phyloP scores from a whole-genome alignment of 1,140 invertebrate genomes.

The Leptinotarsa defecta region DNA sequence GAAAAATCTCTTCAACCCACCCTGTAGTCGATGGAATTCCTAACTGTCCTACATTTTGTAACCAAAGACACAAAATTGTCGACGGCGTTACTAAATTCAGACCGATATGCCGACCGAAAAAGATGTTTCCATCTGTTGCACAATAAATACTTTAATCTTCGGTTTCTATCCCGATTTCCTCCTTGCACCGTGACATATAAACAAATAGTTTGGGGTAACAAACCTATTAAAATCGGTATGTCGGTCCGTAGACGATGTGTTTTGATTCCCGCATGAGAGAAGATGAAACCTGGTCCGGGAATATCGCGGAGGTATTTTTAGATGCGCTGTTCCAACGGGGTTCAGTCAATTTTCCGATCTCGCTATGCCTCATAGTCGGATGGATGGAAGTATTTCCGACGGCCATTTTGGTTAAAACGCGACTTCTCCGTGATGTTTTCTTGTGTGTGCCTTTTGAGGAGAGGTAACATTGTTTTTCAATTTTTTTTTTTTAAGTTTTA shows the following conservation, averaged over 20 bases:
- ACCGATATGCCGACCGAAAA: not conserved
- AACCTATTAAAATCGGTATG: slow-evolving; percentile 17
- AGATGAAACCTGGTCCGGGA: not conserved
- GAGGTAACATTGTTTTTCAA: too few species aligned
- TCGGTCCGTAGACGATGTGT: not conserved
- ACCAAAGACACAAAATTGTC: too few species aligned
- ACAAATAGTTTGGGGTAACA: slow-evolving; percentile 16
- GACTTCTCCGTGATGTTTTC: not conserved
- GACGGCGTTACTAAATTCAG: not conserved
- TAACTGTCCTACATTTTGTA: too few species aligned
- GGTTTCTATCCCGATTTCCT: not conserved
- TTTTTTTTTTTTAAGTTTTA: too few species aligned
- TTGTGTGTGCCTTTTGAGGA: not conserved
- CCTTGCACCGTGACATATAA: not conserved
- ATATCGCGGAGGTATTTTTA: not conserved
- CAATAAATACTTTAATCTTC: slow-evolving; percentile 5
- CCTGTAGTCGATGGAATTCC: too few species aligned
- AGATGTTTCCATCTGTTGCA: slow-evolving; percentile 4
- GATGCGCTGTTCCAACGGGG: not conserved
- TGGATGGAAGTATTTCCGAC: too few species aligned
- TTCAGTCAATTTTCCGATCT: not conserved
- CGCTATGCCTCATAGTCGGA: not conserved
- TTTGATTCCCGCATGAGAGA: not conserved
- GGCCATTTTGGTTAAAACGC: not conserved
- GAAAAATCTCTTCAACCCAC: too few species aligned